These are phyloP conservation scores for Columba guinea DNA, from an alignment of 2,797 vertebrate genomes.

Conservation along the genomic window DNA sequence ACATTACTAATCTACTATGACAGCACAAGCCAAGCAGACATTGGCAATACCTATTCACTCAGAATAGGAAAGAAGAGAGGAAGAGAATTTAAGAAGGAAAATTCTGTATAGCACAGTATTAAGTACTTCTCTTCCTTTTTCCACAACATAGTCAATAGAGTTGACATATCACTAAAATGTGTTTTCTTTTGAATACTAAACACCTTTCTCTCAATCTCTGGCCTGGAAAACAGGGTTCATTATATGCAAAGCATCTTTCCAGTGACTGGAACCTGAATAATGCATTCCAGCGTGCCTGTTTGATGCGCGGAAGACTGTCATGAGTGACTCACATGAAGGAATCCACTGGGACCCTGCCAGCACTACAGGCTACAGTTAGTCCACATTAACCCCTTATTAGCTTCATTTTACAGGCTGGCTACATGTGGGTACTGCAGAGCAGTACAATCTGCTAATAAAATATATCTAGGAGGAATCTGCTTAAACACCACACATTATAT, in stretches of 20 bases:
- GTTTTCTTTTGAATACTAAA: not conserved
- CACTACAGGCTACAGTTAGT: not conserved
- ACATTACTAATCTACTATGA: conserved; percentile 31
- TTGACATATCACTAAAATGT: not conserved
- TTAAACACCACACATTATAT: not conserved
- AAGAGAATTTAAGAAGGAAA: not conserved
- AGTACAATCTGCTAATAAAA: not conserved
- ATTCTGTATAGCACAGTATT: not conserved
- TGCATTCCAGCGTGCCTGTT: not conserved
- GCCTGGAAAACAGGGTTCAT: not conserved
- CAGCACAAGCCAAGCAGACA: conserved; percentile 41
- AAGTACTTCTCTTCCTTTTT: not conserved
- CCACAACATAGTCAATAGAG: not conserved
- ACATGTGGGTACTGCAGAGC: not conserved
- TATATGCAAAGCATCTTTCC: not conserved
- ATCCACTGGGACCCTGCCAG: not conserved
- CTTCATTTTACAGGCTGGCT: not conserved
- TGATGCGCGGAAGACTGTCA: not conserved
- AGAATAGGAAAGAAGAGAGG: not conserved
- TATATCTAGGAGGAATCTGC: not conserved
- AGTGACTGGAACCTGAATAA: conserved; percentile 11
- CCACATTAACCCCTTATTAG: not conserved
- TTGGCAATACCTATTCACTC: not conserved
- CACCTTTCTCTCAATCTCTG: not conserved
- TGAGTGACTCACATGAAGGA: not conserved